A percentile compares a stretch with the other conserved stretches of the same genome.
Conservation (phyloP, 2,797 vertebrate species). For the Momotus momota region DNA sequence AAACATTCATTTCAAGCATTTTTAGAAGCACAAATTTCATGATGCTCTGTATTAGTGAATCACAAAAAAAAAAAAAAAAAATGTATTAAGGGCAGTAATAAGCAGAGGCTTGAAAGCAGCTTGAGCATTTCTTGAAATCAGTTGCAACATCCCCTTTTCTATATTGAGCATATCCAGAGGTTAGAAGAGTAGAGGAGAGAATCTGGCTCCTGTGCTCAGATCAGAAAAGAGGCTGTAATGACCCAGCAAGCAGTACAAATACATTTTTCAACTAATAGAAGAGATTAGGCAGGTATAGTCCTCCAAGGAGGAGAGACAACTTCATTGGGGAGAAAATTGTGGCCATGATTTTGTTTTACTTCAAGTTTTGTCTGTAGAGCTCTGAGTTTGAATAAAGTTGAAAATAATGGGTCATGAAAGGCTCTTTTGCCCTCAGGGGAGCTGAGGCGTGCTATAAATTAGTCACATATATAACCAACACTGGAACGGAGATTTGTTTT, state of each 20-base stretch:
- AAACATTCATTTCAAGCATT: not conserved
- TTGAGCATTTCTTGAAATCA: not conserved
- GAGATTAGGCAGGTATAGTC: not conserved
- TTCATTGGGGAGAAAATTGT: not conserved
- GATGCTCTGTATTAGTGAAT: not conserved
- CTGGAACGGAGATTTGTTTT: constrained; percentile 13
- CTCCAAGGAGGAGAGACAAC: not conserved
- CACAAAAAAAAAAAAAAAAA: not conserved
- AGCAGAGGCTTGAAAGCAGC: not conserved
- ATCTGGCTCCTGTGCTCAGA: not conserved
- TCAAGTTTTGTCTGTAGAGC: not conserved
- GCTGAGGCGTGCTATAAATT: not conserved
- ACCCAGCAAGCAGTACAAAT: not conserved
- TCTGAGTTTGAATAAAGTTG: not conserved
- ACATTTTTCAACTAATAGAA: not conserved
- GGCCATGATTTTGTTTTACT: not conserved
- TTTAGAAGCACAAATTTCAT: constrained; percentile 10
- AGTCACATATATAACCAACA: not conserved
- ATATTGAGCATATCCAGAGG: not conserved
- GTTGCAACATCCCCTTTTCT: not conserved
- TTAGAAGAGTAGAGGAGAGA: not conserved
- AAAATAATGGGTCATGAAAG: not conserved
- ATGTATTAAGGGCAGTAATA: constrained; percentile 9
- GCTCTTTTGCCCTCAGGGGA: not conserved
- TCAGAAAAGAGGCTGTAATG: not conserved